phyloP scores from a whole-genome alignment of 2,888 invertebrate species.

The Yponomeuta evonymella region DNA sequence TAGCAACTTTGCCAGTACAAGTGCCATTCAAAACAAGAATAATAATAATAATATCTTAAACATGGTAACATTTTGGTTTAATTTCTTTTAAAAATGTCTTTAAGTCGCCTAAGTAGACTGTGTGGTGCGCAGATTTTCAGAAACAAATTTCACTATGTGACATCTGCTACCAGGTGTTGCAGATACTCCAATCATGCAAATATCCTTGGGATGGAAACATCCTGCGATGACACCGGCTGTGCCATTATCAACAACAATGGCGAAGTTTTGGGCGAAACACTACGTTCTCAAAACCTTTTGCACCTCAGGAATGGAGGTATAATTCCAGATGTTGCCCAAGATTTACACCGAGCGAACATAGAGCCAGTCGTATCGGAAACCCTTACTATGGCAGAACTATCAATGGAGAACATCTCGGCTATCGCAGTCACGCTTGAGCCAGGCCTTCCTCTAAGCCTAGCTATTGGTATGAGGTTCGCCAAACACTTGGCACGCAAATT shows the following conservation, averaged over 20 bases:
- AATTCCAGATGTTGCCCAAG: conserved; percentile 91
- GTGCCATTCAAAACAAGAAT: no score
- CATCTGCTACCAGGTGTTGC: neutral
- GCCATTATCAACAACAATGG: conserved; percentile 88
- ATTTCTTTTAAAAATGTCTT: conserved; percentile 3
- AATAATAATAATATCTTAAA: no score
- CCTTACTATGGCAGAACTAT: conserved; percentile 77
- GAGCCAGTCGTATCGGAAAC: conserved; percentile 82
- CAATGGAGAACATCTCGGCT: conserved; percentile 84
- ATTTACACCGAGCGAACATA: conserved; percentile 87
- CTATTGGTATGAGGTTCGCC: conserved; percentile 89
- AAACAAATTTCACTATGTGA: neutral
- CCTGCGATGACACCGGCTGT: conserved; percentile 97
- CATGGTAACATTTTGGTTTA: neutral
- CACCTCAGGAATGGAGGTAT: conserved; percentile 91
- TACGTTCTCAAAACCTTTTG: conserved; percentile 86
- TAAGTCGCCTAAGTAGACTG: neutral
- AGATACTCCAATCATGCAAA: neutral
- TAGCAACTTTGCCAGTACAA: no score
- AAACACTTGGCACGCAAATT: conserved; percentile 82
- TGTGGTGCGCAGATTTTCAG: neutral
- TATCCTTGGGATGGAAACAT: conserved; percentile 97
- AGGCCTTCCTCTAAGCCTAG: conserved; percentile 85
- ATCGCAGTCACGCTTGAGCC: conserved; percentile 94
- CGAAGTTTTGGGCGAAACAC: conserved; percentile 85